These are phyloP conservation scores for Myodes glareolus DNA, from an alignment of 2,113 vertebrate genomes.

Conservation along the genomic window DNA sequence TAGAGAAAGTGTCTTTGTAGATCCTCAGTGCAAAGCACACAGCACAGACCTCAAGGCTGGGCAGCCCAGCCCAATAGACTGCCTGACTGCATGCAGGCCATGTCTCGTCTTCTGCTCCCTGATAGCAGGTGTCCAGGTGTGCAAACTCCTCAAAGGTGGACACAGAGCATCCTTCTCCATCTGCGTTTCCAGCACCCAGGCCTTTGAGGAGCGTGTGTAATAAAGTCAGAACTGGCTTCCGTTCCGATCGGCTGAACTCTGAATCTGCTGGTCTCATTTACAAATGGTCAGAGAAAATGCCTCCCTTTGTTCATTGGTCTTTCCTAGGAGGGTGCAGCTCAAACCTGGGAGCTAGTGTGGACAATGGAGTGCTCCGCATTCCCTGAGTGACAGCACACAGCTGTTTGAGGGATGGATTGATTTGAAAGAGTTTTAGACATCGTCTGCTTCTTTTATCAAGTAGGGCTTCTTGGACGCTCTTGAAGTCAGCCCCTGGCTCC, in stretches of 20 bases:
- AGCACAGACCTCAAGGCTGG: not conserved
- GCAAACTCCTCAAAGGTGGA: fast-evolving
- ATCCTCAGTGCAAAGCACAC: too few species aligned
- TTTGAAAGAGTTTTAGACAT: not conserved
- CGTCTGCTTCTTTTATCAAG: conserved; percentile 39
- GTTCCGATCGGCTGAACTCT: not conserved
- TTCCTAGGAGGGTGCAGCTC: not conserved
- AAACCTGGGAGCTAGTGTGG: not conserved
- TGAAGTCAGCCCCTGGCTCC: not conserved
- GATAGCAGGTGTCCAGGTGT: not conserved
- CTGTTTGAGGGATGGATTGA: not conserved
- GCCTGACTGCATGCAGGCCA: too few species aligned
- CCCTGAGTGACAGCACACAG: not conserved
- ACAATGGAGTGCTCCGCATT: fast-evolving
- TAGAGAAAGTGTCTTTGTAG: not conserved
- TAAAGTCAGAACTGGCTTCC: not conserved
- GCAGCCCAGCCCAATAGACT: not conserved
- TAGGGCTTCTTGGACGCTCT: not conserved
- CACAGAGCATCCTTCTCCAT: fast-evolving
- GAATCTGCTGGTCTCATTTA: not conserved
- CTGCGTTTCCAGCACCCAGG: not conserved
- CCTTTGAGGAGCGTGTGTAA: not conserved
- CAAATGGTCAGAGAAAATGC: not conserved
- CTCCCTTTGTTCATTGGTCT: not conserved
- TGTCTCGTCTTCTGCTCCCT: fast-evolving